These are phyloP conservation scores for Drosophila lowei DNA, from an alignment of 1,140 invertebrate genomes.

Conservation along the genomic window DNA sequence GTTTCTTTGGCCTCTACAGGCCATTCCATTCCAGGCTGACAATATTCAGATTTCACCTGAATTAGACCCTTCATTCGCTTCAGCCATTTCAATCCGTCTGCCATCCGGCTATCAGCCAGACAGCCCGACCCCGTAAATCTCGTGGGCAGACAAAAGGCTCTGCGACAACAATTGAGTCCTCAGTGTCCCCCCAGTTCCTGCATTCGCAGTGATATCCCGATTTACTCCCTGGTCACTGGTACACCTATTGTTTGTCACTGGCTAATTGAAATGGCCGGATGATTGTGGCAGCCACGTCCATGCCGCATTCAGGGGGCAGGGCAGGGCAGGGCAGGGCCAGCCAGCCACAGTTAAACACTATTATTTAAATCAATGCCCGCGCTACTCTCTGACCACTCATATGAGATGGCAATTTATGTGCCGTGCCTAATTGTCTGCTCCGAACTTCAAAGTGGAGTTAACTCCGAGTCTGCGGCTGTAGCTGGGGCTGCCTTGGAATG, in stretches of 20 bases:
- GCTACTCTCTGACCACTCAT: conserved; percentile 29
- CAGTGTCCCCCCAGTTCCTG: conserved; percentile 2
- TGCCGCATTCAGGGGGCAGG: background rate
- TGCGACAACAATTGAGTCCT: conserved; percentile 38
- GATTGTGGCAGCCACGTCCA: conserved; percentile 10
- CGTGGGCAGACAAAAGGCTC: conserved; percentile 28
- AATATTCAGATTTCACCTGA: background rate
- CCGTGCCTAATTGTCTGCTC: conserved; percentile 76
- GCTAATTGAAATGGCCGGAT: conserved; percentile 51
- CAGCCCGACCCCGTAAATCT: conserved; percentile 32
- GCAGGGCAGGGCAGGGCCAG: background rate
- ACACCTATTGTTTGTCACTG: conserved; percentile 9
- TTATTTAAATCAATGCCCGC: conserved; percentile 81
- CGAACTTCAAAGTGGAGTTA: conserved; percentile 64
- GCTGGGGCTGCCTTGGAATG: conserved; percentile 51
- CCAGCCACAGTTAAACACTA: conserved; percentile 60
- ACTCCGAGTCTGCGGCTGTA: conserved; percentile 13
- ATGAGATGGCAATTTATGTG: conserved; percentile 78
- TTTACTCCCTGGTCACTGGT: conserved; percentile 9
- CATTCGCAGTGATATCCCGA: conserved; percentile 35
- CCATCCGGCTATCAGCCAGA: conserved; percentile 46
- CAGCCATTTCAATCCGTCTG: conserved; percentile 10
- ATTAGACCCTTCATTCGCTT: background rate
- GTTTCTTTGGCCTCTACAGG: too few species aligned
- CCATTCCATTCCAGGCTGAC: too few species aligned